Percentiles rank a stretch among this genome's conserved stretches.
These are phyloP conservation scores for Benitochromis conjunctus DNA, from an alignment of 2,113 vertebrate genomes.

Conservation along the genomic window DNA sequence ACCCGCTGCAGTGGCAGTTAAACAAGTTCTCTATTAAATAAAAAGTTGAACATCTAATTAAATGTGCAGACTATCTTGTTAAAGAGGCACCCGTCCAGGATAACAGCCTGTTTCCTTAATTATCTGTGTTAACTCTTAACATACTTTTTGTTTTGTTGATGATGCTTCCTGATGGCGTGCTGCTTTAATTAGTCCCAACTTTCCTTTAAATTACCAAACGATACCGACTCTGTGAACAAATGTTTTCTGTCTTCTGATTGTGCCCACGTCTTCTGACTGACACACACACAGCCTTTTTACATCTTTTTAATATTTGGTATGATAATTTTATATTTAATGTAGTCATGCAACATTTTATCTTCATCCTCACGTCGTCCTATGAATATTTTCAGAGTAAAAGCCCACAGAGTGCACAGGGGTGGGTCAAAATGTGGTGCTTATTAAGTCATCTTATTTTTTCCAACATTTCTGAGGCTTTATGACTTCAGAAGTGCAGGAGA, in stretches of 20 bases:
- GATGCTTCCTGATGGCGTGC: not conserved
- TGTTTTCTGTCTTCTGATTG: not conserved
- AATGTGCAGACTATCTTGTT: not conserved
- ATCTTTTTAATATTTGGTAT: not conserved
- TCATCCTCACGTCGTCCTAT: no score
- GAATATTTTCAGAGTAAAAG: not conserved
- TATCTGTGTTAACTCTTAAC: not conserved
- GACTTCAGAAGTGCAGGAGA: not conserved
- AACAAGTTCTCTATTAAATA: not conserved
- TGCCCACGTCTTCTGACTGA: not conserved
- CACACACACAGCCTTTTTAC: not conserved
- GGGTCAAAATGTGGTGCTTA: not conserved
- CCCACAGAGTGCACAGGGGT: not conserved
- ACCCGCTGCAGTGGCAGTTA: not conserved
- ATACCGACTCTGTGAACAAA: not conserved
- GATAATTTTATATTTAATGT: not conserved
- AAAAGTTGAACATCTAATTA: not conserved
- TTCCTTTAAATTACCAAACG: not conserved
- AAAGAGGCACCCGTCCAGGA: not conserved
- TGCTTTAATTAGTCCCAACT: not conserved
- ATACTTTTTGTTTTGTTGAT: not conserved
- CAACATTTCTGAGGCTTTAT: not conserved
- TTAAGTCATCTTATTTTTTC: not conserved
- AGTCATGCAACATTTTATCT: not conserved
- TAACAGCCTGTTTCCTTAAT: not conserved